Percentiles rank a stretch among this genome's conserved stretches.
These are phyloP conservation scores for Pachyramphus minor DNA, from an alignment of 2,113 vertebrate species.

Conservation along the genomic window DNA sequence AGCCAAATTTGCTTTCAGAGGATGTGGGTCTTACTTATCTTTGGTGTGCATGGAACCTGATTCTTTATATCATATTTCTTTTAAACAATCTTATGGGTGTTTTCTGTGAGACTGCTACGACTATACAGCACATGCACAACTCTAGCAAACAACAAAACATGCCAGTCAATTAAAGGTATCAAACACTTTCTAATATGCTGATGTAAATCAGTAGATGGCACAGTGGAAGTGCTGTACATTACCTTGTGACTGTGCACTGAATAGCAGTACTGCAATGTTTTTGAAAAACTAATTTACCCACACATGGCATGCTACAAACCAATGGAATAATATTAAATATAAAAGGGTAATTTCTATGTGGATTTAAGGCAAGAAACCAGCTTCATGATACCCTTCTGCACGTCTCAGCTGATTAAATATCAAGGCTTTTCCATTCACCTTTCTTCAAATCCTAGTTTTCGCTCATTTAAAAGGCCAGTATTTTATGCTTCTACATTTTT, in stretches of 20 bases:
- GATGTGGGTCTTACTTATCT: neutral
- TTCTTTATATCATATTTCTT: neutral
- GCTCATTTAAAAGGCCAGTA: neutral
- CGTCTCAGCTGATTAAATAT: neutral
- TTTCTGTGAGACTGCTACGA: neutral
- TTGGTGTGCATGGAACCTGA: neutral
- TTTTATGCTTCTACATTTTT: neutral
- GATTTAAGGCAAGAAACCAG: neutral
- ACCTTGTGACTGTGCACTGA: slow-evolving; percentile 7
- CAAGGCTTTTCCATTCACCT: neutral
- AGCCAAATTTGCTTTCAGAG: neutral
- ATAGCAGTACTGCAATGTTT: neutral
- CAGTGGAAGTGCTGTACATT: neutral
- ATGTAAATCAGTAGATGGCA: neutral
- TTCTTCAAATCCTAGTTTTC: neutral
- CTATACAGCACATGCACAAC: neutral
- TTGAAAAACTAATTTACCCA: slow-evolving; percentile 34
- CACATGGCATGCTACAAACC: neutral
- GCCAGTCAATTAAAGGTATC: neutral
- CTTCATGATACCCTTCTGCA: neutral
- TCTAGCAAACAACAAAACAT: neutral
- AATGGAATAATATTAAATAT: neutral
- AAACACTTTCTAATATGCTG: slow-evolving; percentile 13
- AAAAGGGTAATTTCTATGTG: slow-evolving; percentile 13
- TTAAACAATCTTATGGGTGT: neutral